A percentile compares a stretch with the other conserved stretches of the same genome.
phyloP scores from a whole-genome alignment of 2,888 invertebrate genomes.

The Mythimna impura region DNA sequence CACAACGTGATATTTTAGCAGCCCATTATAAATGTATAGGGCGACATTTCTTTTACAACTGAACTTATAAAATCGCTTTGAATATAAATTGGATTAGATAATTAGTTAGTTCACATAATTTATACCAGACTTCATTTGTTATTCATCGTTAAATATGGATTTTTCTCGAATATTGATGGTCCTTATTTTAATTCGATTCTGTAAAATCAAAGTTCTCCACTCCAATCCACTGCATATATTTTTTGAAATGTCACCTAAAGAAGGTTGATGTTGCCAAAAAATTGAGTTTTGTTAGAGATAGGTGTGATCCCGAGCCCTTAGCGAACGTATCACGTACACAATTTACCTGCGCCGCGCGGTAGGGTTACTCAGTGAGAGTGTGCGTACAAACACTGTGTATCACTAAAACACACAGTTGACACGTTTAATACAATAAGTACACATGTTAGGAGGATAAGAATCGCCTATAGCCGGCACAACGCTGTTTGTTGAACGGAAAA shows the following conservation, averaged over 20 bases:
- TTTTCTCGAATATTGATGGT: constrained; percentile 9
- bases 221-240: background rate
- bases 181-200: constrained; percentile 18
- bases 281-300: constrained; percentile 1
- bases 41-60: constrained; percentile 53
- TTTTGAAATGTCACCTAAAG: constrained; percentile 12
- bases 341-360: constrained; percentile 14
- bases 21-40: constrained; percentile 54
- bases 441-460: constrained; percentile 54
- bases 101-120: constrained; percentile 44
- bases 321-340: constrained; percentile 32
- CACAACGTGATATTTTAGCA: constrained; percentile 57
- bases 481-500: constrained; percentile 51
- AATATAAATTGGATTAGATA: constrained; percentile 58
- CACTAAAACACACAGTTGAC: constrained; percentile 41
- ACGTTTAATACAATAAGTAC: constrained; percentile 53
- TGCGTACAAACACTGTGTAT: constrained; percentile 24
- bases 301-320: constrained; percentile 3
- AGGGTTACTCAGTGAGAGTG: background rate
- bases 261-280: background rate
- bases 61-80: constrained; percentile 49
- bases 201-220: constrained; percentile 7
- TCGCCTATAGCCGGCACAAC: constrained; percentile 39
- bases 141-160: constrained; percentile 18
- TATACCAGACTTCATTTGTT: constrained; percentile 32